phyloP scores from a whole-genome alignment of 2,113 vertebrate genomes.

The Leucopsar rothschildi region DNA sequence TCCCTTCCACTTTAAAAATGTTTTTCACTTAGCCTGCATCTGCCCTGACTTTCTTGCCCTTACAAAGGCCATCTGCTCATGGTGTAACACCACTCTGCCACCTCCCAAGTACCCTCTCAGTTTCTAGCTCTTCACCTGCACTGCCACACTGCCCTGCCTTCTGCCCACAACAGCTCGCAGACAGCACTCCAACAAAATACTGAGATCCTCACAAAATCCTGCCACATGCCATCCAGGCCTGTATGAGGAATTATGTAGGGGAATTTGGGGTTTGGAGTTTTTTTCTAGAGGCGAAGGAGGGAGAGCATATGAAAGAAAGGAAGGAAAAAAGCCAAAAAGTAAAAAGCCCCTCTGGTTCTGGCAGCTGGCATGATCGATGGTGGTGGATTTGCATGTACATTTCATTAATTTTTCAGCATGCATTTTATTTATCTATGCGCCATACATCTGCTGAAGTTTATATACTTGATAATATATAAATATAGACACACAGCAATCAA shows the following conservation, averaged over 20 bases:
- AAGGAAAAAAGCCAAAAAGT: constrained; percentile 65
- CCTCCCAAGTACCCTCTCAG: not conserved
- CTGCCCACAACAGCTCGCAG: not conserved
- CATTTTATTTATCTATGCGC: constrained; percentile 81
- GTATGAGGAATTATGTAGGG: constrained; percentile 50
- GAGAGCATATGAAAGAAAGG: constrained; percentile 21
- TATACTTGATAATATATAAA: constrained; percentile 78
- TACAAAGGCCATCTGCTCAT: accelerated
- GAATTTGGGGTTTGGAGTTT: not conserved
- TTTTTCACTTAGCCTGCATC: not conserved
- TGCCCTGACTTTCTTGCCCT: not conserved
- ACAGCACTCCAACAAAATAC: not conserved
- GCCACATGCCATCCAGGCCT: not conserved
- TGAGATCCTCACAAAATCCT: not conserved
- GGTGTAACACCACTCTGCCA: not conserved
- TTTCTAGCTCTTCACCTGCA: not conserved
- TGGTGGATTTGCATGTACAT: constrained; percentile 73
- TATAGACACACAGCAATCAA: constrained; percentile 78
- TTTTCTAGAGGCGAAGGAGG: not conserved
- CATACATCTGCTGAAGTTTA: constrained; percentile 80
- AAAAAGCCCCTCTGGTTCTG: constrained; percentile 59
- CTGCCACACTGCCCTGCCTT: not conserved
- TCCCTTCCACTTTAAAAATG: not conserved
- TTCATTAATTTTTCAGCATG: constrained; percentile 82
- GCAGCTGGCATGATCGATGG: constrained; percentile 55